Evolutionary conservation across 2,797 vertebrate species (phyloP), one percentile per base, ranked within the genome.

Genomic region (Pelochelys cantorii): DNA sequence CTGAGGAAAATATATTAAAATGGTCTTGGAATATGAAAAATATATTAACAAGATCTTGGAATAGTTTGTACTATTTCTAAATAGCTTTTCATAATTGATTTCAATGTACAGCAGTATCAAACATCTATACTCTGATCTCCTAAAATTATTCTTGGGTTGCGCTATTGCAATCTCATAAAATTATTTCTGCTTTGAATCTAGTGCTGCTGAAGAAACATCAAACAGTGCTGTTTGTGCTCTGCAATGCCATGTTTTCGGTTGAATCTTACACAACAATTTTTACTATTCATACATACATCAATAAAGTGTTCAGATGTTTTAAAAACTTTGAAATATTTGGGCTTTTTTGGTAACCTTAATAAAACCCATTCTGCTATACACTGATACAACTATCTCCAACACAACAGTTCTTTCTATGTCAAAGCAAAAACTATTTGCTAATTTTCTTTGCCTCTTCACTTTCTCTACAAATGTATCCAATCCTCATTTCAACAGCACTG

Each of bases 1-100:
- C 99, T 99, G 91, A 34, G 94, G 71, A 95, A 95, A 53, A 91
- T 0, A 91, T 62, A 34, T 17, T 93, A 55, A 29, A 94, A 59
- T 54, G 59, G 79, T 15, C 11, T 37, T 75, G 71, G 12, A 75
- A 48, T 48, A 48, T 48, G 42, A 48, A 48, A 48, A 48, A 48
- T 48, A 48, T 48, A 48, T 48, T 48, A 54, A 54, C 53, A 54
- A 54, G 53, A 54, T 15, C 9, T 34, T 77, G 74, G 14, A 77
- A 77, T 37, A 48, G 20, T 22, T 37, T 20, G 22, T 12, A 22
- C 23, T 37, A 37, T 27, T 25, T 79, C 34, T 80, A 15, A 92
- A 23, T 0, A 0, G 31, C 5, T 78, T 83, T 25, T n/a, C 0
- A 17, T 17, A 3, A n/a, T 3, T 2, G 18, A 29, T 14, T n/a